Percentiles rank a stretch among this genome's conserved stretches.
These are phyloP conservation scores for Copidosoma aretas DNA, from an alignment of 2,888 invertebrate species.

Conservation along the genomic window DNA sequence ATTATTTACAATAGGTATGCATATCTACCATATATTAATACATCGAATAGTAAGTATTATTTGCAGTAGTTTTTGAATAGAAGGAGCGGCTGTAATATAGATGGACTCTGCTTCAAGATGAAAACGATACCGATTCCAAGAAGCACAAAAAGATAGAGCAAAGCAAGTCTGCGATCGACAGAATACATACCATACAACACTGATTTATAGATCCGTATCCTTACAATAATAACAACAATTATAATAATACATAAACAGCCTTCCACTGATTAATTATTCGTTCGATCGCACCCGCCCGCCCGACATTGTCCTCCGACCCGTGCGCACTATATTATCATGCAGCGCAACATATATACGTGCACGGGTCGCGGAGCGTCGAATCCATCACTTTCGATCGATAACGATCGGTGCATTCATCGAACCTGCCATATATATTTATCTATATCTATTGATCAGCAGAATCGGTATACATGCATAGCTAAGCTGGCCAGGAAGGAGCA, in stretches of 20 bases:
- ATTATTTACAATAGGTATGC: too few species aligned
- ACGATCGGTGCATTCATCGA: constrained; percentile 39
- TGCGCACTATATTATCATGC: neutral
- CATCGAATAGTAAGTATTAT: too few species aligned
- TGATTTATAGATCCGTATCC: too few species aligned
- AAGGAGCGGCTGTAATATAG: too few species aligned
- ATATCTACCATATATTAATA: too few species aligned
- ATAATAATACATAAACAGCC: neutral
- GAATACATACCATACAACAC: too few species aligned
- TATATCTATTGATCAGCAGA: neutral
- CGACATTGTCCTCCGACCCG: neutral
- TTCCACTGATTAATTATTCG: neutral
- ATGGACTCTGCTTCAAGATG: too few species aligned
- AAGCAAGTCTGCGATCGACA: too few species aligned
- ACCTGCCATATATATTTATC: constrained; percentile 10
- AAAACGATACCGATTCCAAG: too few species aligned
- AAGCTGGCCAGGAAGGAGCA: neutral
- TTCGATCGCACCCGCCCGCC: neutral
- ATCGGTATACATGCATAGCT: neutral
- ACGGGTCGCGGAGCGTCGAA: constrained; percentile 16
- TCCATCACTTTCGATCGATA: constrained; percentile 42
- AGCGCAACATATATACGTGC: neutral
- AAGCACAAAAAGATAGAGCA: too few species aligned
- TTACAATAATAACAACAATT: neutral
- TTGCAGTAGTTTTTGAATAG: too few species aligned